Conservation (phyloP, 2,113 vertebrate species). For the Daboia siamensis region DNA sequence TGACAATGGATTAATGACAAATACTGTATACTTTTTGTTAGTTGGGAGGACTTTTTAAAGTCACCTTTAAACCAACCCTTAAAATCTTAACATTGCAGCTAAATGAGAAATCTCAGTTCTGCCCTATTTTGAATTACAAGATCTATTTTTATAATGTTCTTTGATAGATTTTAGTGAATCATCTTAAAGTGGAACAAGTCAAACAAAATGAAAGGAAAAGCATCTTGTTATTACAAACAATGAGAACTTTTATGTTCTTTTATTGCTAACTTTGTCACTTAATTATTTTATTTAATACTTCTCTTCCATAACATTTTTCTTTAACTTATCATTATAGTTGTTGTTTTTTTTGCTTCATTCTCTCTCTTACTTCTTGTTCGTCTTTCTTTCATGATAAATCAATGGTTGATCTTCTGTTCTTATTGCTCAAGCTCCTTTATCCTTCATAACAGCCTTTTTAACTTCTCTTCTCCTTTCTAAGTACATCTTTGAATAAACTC, state of each 20-base stretch:
- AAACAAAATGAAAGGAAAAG: not conserved
- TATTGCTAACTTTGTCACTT: not conserved
- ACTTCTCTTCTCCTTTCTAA: not conserved
- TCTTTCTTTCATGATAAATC: not conserved
- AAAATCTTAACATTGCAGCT: not conserved
- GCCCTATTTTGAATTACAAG: not conserved
- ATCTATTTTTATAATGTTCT: not conserved
- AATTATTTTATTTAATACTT: not conserved
- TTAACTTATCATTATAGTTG: not conserved
- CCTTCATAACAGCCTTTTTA: not conserved
- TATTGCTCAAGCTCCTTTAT: not conserved
- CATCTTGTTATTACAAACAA: not conserved
- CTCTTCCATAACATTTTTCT: not conserved
- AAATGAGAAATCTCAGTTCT: not conserved
- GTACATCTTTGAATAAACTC: not conserved
- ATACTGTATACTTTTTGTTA: not conserved
- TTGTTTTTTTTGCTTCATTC: not conserved
- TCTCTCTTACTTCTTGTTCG: not conserved
- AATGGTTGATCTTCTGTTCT: too few species aligned
- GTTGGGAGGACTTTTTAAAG: constrained; percentile 15
- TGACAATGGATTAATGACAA: not conserved
- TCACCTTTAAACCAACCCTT: not conserved
- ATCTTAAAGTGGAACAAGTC: constrained; percentile 4
- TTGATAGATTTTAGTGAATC: not conserved
- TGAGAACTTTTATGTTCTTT: not conserved